Evolutionary conservation across 1,140 invertebrate genomes (phyloP).

Genomic region (Drosophila mayri): DNA sequence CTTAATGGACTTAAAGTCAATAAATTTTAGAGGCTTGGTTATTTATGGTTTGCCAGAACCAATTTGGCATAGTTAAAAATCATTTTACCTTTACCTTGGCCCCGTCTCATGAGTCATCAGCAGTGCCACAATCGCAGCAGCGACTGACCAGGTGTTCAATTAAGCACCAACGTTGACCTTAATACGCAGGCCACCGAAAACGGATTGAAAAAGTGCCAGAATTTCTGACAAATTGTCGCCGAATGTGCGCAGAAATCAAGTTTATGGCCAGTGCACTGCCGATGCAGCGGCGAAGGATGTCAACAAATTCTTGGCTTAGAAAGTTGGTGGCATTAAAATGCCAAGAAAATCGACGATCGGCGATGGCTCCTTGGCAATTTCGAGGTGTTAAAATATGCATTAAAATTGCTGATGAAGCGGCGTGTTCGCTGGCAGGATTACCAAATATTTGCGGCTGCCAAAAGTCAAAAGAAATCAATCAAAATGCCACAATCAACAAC

Average conservation of each 20-base stretch:
- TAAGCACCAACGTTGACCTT: conserved; percentile 79
- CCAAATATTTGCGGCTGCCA: conserved; percentile 81
- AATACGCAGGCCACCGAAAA: conserved; percentile 66
- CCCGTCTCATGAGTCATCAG: conserved; percentile 57
- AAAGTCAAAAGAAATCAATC: conserved; percentile 83
- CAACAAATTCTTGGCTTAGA: conserved; percentile 56
- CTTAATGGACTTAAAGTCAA: background rate
- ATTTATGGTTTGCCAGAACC: conserved; percentile 15
- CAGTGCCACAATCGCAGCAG: conserved; percentile 57
- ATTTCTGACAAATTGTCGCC: conserved; percentile 80
- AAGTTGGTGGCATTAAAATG: conserved; percentile 77
- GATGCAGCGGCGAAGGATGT: conserved; percentile 52
- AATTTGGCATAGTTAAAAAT: conserved; percentile 21
- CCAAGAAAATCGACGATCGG: conserved; percentile 49
- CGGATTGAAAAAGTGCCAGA: conserved; percentile 70
- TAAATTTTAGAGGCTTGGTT: conserved; percentile 10
- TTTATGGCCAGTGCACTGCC: conserved; percentile 73
- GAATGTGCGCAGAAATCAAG: conserved; percentile 79
- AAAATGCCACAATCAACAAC: conserved; percentile 83
- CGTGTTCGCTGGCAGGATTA: conserved; percentile 74
- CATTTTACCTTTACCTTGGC: conserved; percentile 35
- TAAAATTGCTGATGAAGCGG: conserved; percentile 78
- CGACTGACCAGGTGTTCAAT: conserved; percentile 78
- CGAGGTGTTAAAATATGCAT: conserved; percentile 81
- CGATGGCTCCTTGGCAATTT: conserved; percentile 56